A percentile compares a stretch with the other conserved stretches of the same genome.
phyloP scores from a whole-genome alignment of 2,113 vertebrate genomes.

The Pleuronectes platessa region DNA sequence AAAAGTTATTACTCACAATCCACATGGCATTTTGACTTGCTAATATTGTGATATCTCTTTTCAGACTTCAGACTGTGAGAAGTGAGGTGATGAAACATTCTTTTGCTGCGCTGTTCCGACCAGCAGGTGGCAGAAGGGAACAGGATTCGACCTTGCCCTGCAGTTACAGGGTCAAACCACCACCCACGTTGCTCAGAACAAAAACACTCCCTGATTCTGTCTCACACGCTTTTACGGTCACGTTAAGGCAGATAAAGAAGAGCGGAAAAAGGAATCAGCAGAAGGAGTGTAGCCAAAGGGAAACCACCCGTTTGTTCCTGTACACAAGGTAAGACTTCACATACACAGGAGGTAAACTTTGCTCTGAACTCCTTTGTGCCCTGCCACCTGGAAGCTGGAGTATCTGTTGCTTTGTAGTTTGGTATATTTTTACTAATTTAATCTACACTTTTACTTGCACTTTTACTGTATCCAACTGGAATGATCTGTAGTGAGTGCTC shows the following conservation, averaged over 20 bases:
- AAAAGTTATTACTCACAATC: too few species aligned
- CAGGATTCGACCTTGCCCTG: conserved; percentile 51
- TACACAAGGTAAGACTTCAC: conserved; percentile 41
- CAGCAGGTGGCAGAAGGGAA: conserved; percentile 62
- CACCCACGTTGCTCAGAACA: conserved; percentile 19
- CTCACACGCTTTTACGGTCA: background rate
- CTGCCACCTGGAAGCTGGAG: background rate
- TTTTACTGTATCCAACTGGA: background rate
- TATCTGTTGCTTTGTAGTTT: background rate
- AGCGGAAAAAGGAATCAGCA: background rate
- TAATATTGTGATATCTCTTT: background rate
- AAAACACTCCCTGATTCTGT: conserved; percentile 13
- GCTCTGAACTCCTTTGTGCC: conserved; percentile 1
- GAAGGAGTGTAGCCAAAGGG: background rate
- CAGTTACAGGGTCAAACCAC: conserved; percentile 37
- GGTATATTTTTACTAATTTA: background rate
- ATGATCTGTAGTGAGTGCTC: background rate
- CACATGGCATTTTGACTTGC: too few species aligned
- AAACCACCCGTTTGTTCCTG: conserved; percentile 5
- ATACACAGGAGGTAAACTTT: conserved; percentile 12
- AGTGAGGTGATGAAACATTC: background rate
- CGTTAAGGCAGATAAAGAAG: background rate
- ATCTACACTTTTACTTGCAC: background rate
- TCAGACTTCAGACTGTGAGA: background rate
- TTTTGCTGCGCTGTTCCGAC: conserved; percentile 11